These are phyloP conservation scores for Sesamia inferens DNA, from an alignment of 2,888 invertebrate genomes.

Conservation along the genomic window DNA sequence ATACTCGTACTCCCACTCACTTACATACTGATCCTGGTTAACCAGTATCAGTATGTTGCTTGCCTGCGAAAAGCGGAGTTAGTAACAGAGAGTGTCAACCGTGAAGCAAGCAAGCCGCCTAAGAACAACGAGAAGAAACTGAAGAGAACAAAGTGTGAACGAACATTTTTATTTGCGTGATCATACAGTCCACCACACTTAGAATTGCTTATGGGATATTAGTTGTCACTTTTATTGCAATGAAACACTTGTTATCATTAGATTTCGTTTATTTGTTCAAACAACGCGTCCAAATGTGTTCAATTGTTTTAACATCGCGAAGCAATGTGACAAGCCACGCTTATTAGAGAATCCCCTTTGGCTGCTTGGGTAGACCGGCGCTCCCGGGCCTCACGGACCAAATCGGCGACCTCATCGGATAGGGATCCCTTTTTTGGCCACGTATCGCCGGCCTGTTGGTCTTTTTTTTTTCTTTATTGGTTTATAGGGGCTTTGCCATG, in stretches of 20 bases:
- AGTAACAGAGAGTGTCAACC: no score
- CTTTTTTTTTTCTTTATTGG: no score
- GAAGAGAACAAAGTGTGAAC: no score
- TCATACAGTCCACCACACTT: not conserved
- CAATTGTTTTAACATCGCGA: not conserved
- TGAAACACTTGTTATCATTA: slow-evolving; percentile 23
- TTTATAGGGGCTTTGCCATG: no score
- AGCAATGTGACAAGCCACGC: not conserved
- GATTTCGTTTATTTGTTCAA: slow-evolving; percentile 32
- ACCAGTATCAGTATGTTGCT: no score
- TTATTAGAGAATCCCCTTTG: no score
- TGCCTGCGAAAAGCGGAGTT: no score
- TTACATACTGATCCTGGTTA: no score
- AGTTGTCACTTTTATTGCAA: not conserved
- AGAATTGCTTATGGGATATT: slow-evolving; percentile 6
- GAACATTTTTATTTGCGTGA: no score
- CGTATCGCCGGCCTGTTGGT: not conserved
- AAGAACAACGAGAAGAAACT: no score
- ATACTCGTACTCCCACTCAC: no score
- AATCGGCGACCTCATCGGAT: not conserved
- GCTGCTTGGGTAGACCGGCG: not conserved
- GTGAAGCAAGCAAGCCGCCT: no score
- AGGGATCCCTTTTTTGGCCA: not conserved
- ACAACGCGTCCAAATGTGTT: not conserved
- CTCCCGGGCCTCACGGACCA: not conserved